A percentile compares a stretch with the other conserved stretches of the same genome.
Conservation (phyloP, 1,140 invertebrate species). For the Cydia splendana region DNA sequence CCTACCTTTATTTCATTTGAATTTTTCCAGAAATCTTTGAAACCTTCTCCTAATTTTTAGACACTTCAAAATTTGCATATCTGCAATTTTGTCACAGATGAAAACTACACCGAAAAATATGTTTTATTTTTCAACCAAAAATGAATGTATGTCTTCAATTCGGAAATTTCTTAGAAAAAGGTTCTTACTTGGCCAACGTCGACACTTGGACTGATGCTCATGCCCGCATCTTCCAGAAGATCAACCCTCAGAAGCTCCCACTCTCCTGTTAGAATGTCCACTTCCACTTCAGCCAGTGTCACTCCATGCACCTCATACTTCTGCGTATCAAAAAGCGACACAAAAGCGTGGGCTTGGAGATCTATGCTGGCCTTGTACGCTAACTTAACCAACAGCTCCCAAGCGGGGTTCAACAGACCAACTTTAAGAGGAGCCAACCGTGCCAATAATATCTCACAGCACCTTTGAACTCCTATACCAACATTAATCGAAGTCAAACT, state of each 20-base stretch:
- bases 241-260: slow-evolving; percentile 83
- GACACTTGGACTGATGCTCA: slow-evolving; percentile 85
- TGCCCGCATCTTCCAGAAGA: slow-evolving; percentile 85
- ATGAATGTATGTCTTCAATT: neutral
- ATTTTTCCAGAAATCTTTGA: no score
- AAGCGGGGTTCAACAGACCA: slow-evolving; percentile 76
- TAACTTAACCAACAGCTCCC: slow-evolving; percentile 80
- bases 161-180: neutral
- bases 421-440: slow-evolving; percentile 81
- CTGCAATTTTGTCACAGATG: no score
- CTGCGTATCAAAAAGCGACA: slow-evolving; percentile 79
- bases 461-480: slow-evolving; percentile 80
- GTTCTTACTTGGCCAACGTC: slow-evolving; percentile 87
- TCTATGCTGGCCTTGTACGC: slow-evolving; percentile 80
- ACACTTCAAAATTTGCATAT: no score
- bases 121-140: neutral
- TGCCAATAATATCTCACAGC: slow-evolving; percentile 81
- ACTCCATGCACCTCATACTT: slow-evolving; percentile 81
- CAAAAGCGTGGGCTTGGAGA: slow-evolving; percentile 80
- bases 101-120: neutral
- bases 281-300: slow-evolving; percentile 83
- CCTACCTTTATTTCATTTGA: no score
- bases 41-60: no score
- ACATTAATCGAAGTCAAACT: slow-evolving; percentile 59
- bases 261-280: slow-evolving; percentile 88